phyloP scores from a whole-genome alignment of 2,888 invertebrate genomes.

The Hartigia nigra region DNA sequence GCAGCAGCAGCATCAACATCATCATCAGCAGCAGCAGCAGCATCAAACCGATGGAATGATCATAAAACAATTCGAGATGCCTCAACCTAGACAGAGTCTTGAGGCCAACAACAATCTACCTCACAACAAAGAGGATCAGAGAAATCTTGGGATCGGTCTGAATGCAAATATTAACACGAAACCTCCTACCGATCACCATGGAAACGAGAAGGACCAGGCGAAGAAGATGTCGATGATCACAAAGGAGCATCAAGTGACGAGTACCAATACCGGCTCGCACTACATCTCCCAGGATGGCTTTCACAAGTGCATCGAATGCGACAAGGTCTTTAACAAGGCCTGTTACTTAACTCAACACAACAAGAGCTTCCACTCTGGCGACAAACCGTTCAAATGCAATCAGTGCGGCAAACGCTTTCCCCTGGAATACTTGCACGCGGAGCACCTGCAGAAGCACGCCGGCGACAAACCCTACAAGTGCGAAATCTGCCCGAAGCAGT shows the following conservation, averaged over 20 bases:
- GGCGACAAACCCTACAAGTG: conserved; percentile 90
- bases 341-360: conserved; percentile 93
- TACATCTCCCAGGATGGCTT: conserved; percentile 55
- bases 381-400: conserved; percentile 86
- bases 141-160: conserved; percentile 15
- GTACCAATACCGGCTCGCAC: conserved; percentile 46
- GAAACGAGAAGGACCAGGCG: conserved; percentile 11
- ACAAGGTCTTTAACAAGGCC: conserved; percentile 85
- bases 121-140: conserved; percentile 22
- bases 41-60: conserved; percentile 39
- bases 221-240: conserved; percentile 28
- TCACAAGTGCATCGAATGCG: conserved; percentile 84
- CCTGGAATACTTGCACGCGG: conserved; percentile 76
- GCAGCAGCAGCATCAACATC: conserved; percentile 33
- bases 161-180: conserved; percentile 8
- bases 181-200: conserved; percentile 9
- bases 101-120: conserved; percentile 56
- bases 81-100: conserved; percentile 23
- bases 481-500: conserved; percentile 85
- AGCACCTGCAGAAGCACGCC: conserved; percentile 82
- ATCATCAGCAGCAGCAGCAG: background rate
- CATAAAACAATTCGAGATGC: conserved; percentile 30
- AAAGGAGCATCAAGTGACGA: conserved; percentile 52
- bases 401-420: conserved; percentile 88
- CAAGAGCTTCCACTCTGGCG: conserved; percentile 88